These are phyloP conservation scores for Hippocampus kuda DNA, from an alignment of 2,797 vertebrate genomes.

Conservation along the genomic window DNA sequence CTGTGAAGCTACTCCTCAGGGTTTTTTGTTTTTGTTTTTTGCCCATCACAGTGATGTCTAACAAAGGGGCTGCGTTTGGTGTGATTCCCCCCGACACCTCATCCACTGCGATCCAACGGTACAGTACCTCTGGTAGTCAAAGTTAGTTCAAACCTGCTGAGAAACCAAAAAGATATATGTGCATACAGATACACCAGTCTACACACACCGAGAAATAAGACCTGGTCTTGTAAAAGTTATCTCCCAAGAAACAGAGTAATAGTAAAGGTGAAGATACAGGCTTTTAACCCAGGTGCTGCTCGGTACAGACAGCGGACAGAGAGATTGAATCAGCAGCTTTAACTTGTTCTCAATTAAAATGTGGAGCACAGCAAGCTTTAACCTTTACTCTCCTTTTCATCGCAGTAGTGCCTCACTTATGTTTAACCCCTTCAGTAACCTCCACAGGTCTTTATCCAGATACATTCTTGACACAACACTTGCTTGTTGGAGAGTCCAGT, in stretches of 20 bases:
- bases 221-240: conserved; percentile 17
- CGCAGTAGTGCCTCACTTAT: conserved; percentile 6
- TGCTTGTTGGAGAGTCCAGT: neutral
- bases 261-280: conserved; percentile 26
- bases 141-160: conserved; percentile 27
- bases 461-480: neutral
- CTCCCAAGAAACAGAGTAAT: conserved; percentile 16
- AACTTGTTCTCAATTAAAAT: conserved; percentile 52
- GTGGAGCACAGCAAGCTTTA: conserved; percentile 18
- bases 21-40: conserved; percentile 9
- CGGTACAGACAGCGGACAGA: conserved; percentile 25
- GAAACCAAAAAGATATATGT: conserved; percentile 19
- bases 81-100: conserved; percentile 35
- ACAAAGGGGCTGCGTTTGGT: conserved; percentile 32
- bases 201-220: conserved; percentile 15
- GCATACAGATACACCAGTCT: conserved; percentile 8
- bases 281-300: conserved; percentile 36
- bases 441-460: neutral
- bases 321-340: conserved; percentile 48
- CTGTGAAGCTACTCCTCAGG: conserved; percentile 25
- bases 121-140: conserved; percentile 34
- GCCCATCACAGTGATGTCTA: conserved; percentile 18
- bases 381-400: conserved; percentile 1
- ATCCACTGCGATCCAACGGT: conserved; percentile 17
- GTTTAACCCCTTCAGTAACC: conserved; percentile 1